These are phyloP conservation scores for Hofmannophila pseudospretella DNA, from an alignment of 2,888 invertebrate species.

Conservation along the genomic window DNA sequence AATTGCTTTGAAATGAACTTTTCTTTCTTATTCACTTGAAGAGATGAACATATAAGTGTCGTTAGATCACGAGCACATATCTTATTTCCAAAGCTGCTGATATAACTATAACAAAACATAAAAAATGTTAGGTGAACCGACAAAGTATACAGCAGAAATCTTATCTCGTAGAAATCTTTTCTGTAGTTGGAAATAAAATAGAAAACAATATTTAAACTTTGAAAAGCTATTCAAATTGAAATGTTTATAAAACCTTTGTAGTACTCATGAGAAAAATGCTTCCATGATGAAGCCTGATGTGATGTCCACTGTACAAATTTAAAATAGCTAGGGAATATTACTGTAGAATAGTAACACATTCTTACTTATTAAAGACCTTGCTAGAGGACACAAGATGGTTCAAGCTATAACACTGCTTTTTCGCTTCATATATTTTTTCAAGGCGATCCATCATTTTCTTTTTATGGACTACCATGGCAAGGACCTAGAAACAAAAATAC, in stretches of 20 bases:
- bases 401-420: constrained; percentile 63
- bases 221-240: too few relatives aligned
- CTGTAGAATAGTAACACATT: not conserved
- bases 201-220: too few relatives aligned
- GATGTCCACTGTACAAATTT: too few relatives aligned
- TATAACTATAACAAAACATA: constrained; percentile 68
- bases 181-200: too few relatives aligned
- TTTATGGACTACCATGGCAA: constrained; percentile 57
- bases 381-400: constrained; percentile 55
- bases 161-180: too few relatives aligned
- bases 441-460: constrained; percentile 57
- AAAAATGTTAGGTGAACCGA: too few relatives aligned
- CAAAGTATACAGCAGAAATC: too few relatives aligned
- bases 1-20: constrained; percentile 44
- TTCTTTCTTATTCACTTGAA: constrained; percentile 18
- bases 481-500: constrained; percentile 34
- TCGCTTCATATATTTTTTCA: constrained; percentile 47
- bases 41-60: constrained; percentile 44
- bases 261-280: not conserved
- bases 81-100: constrained; percentile 75
- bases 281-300: too few relatives aligned
- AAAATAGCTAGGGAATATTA: too few relatives aligned
- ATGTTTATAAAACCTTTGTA: too few relatives aligned
- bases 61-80: constrained; percentile 57
- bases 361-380: constrained; percentile 63